Percentiles rank a stretch among this genome's conserved stretches.
phyloP scores from a whole-genome alignment of 2,797 vertebrate genomes.

The Hybognathus amarus region DNA sequence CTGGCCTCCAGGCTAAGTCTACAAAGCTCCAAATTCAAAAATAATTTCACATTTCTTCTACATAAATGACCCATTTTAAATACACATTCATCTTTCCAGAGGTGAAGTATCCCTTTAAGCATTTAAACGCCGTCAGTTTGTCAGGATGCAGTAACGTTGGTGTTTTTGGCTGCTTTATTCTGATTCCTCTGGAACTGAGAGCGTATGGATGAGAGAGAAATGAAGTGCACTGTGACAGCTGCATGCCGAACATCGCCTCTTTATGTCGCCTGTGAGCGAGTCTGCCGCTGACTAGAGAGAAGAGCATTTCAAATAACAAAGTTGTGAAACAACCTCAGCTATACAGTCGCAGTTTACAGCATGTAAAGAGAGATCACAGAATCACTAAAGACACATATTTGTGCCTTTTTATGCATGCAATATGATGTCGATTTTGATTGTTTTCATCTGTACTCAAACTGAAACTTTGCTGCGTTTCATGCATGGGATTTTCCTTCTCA shows the following conservation, averaged over 20 bases:
- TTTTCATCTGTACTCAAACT: background rate
- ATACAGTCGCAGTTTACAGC: background rate
- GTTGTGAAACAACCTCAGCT: background rate
- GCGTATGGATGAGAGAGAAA: conserved; percentile 16
- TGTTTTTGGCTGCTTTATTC: conserved; percentile 7
- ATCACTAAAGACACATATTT: background rate
- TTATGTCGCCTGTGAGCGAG: background rate
- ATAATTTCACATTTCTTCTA: too few species aligned
- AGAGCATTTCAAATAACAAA: background rate
- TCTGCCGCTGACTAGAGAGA: conserved; percentile 2
- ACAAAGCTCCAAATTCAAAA: too few species aligned
- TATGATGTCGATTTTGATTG: background rate
- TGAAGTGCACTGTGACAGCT: conserved; percentile 7
- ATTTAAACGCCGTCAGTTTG: background rate
- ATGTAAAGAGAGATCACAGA: background rate
- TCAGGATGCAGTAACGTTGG: background rate
- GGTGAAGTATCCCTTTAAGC: background rate
- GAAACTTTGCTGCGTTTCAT: background rate
- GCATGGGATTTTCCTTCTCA: background rate
- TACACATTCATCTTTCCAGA: too few species aligned
- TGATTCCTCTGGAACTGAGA: conserved; percentile 7
- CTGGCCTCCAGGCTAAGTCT: too few species aligned
- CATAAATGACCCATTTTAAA: too few species aligned
- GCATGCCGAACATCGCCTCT: background rate
- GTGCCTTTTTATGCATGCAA: background rate